Evolutionary conservation across 1,140 invertebrate genomes (phyloP), one percentile per base, ranked within the genome.

Genomic region (Eupeodes corollae): DNA sequence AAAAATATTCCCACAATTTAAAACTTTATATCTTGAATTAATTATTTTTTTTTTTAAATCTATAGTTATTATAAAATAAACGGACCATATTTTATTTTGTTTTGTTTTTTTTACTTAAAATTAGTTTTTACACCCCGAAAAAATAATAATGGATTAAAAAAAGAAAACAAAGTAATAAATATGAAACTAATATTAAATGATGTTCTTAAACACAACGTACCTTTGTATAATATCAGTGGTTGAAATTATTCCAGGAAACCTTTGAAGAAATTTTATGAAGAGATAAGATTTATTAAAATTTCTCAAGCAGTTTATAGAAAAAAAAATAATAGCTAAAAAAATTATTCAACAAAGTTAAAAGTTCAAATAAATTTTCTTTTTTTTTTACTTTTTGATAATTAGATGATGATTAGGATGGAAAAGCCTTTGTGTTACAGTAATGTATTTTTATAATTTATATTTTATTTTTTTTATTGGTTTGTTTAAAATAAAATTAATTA

Each of bases 321-420:
- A 31, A 44, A 16, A 44, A 37, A 14, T 14, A 14, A 16, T 37
- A 31, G 14, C 15, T n/a, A 33, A 26, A 44, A 44, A n/a, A 44
- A 44, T 32, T 14, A 44, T 21, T 14, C 18, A 31, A 44, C 33
- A 11, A 12, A 37, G 44, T 45, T 46, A 38, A 46, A 43, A 38
- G 26, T 52, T 42, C 49, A 37, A 35, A 46, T 42, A 21, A 35
- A 38, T 15, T 34, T 38, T 40, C 12, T 14, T 50, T 47, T 52
- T 11, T 35, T 48, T 48, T 50, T 42, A 8, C 19, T 54, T 55
- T 57, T 56, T 30, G 40, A 50, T 34, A 55, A 64, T 67, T 67
- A 67, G 64, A 64, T 67, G 60, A 67, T 67, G 63, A 67, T 67
- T 67, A 67, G 61, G 58, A 67, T 63, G 61, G 58, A 59, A 59